Base-by-base conservation (phyloP, 64 coral and sea anemone species). In the Montipora efflorescens region DNA sequence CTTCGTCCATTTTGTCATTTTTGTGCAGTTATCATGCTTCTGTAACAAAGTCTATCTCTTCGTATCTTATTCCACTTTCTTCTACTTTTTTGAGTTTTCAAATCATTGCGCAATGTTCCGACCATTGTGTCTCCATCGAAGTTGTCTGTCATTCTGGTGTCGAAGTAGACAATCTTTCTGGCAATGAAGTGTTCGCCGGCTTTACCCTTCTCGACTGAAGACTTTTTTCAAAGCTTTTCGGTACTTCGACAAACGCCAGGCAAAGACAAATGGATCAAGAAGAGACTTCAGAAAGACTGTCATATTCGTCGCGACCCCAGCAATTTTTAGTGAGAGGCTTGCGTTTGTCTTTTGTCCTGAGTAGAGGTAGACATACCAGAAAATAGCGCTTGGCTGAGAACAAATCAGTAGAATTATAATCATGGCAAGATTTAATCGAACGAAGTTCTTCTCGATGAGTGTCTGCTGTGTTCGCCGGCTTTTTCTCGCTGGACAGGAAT, bases 241-340 rank as follows among this genome's bases (percentile, higher is more conserved):
- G 57, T 96, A 96, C 48, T 91, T 96, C 0, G 95, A 91, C 48
- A 96, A 22, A 45, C 95, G 83, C 95, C 95, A 94, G 20, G 91
- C 91, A 43, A 87, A 94, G 8, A 96, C 79, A 77, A 96, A 86
- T 9, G 95, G 95, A 59, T 96, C 95, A 4, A 96, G 21, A 62
- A 96, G 43, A 18, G 91, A 93, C 47, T 96, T 96, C 58, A 96
- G 4, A 49, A 87, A 96, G 5, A 96, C 48, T 9, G 89, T 71
- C 28, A 78, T 90, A 8, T 96, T 91, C 1, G 73, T 59, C 48
- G 91, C 72, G 16, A 94, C 70, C 18, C 82, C 79, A 47, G 74
- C 83, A 20, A 91, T 50, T 68, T 66, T 28, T 12, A 90, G 76
- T 13, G 79, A 67, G 0, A 70, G 78, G 13, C 58, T 68, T 1